Evolutionary conservation across 1,140 invertebrate species (phyloP).

Genomic region (Drosophila bocqueti): DNA sequence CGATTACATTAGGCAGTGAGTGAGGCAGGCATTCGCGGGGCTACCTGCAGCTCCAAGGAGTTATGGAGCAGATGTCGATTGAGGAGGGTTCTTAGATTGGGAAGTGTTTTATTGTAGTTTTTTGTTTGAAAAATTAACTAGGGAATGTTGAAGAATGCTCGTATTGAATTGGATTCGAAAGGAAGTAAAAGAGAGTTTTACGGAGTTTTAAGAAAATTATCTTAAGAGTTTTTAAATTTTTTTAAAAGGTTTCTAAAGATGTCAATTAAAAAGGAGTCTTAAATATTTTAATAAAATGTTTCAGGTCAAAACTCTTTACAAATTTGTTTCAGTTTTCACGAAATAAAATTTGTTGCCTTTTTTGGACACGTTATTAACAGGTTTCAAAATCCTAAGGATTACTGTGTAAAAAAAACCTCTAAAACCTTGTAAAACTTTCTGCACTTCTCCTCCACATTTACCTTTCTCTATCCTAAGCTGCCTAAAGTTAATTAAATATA

Average conservation of each 20-base stretch:
- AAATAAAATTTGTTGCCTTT: neutral
- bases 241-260: neutral
- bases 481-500: neutral
- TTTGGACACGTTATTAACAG: neutral
- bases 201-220: no score
- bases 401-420: no score
- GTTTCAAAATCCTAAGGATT: neutral
- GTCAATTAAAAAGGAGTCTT: no score
- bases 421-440: no score
- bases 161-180: neutral
- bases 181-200: neutral
- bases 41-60: constrained; percentile 7
- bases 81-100: neutral
- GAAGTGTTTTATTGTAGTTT: neutral
- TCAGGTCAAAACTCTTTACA: no score
- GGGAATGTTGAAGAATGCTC: neutral
- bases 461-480: no score
- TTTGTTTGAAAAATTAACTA: neutral
- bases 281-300: no score
- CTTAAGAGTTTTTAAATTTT: neutral
- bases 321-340: neutral
- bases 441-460: no score
- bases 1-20: constrained; percentile 34
- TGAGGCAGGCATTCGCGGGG: neutral
- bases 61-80: constrained; percentile 2